Conservation (phyloP, 2,888 invertebrate genomes). For the Drosophila dives region DNA sequence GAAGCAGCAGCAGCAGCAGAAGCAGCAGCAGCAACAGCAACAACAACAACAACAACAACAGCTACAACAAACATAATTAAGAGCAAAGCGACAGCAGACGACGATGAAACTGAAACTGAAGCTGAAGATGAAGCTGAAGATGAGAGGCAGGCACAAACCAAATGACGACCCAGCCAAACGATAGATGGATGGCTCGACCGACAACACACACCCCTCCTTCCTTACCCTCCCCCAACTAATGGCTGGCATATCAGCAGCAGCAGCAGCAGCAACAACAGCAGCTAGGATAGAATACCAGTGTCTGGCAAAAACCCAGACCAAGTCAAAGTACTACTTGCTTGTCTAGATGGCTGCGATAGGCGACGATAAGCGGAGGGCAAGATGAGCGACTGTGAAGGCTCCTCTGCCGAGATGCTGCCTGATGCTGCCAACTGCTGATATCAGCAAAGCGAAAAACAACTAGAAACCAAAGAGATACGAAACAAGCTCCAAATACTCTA, state of each 20-base stretch:
- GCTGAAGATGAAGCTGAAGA: constrained; percentile 29
- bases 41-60: constrained; percentile 45
- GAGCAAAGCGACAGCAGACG: constrained; percentile 56
- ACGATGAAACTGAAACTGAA: constrained; percentile 38
- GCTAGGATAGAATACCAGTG: constrained; percentile 1
- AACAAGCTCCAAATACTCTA: constrained; percentile 21
- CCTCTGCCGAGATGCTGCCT: constrained; percentile 10
- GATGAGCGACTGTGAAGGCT: constrained; percentile 35
- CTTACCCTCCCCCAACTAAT: constrained; percentile 22
- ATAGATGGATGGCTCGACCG: constrained; percentile 46
- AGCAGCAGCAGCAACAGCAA: constrained; percentile 23
- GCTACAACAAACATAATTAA: constrained; percentile 75
- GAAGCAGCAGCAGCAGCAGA: constrained; percentile 26
- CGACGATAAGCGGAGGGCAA: constrained; percentile 47
- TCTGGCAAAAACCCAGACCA: constrained; percentile 19
- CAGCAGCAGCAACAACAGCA: constrained; percentile 16
- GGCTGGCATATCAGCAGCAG: constrained; percentile 45
- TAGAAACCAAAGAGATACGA: neutral
- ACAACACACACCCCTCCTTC: neutral
- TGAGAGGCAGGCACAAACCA: constrained; percentile 47
- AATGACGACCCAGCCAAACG: constrained; percentile 56
- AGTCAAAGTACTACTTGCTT: constrained; percentile 54
- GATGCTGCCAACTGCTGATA: constrained; percentile 49
- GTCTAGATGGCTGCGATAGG: constrained; percentile 61
- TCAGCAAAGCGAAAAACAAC: constrained; percentile 42